Evolutionary conservation across 2,113 vertebrate species (phyloP).

Genomic region (Pholis gunnellus): DNA sequence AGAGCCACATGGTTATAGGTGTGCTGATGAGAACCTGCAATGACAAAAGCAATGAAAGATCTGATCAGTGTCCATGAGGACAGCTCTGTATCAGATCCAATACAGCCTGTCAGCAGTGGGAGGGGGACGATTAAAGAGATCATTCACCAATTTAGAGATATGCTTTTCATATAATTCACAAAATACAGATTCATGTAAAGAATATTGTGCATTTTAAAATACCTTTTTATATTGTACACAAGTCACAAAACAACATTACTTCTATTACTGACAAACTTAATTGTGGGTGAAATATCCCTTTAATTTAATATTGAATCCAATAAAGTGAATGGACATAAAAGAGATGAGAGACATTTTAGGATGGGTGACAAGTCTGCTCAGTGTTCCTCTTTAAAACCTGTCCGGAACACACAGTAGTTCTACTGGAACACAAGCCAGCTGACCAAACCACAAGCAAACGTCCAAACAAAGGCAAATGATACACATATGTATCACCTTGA

Average conservation of each 20-base stretch:
- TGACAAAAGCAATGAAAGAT: conserved; percentile 84
- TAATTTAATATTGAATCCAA: conserved; percentile 51
- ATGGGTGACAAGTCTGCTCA: conserved; percentile 39
- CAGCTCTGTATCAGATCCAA: conserved; percentile 45
- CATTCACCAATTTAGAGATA: conserved; percentile 40
- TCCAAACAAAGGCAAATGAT: background rate
- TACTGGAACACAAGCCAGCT: background rate
- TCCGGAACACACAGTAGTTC: conserved; percentile 16
- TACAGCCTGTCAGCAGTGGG: conserved; percentile 45
- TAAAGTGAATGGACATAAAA: conserved; percentile 42
- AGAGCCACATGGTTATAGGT: conserved; percentile 95
- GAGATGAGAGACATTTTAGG: conserved; percentile 31
- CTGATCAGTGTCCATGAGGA: conserved; percentile 68
- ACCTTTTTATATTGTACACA: conserved; percentile 2
- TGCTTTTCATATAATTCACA: background rate
- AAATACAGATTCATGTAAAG: background rate
- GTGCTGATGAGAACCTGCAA: conserved; percentile 94
- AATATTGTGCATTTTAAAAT: background rate
- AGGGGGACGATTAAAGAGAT: conserved; percentile 58
- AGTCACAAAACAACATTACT: background rate
- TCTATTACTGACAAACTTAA: background rate
- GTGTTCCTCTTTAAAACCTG: conserved; percentile 37
- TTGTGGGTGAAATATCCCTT: conserved; percentile 63
- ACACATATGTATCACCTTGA: background rate
- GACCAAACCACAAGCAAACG: background rate